A percentile compares a stretch with the other conserved stretches of the same genome.
phyloP scores from a whole-genome alignment of 1,140 invertebrate genomes.

The Luehdorfia chinensis region DNA sequence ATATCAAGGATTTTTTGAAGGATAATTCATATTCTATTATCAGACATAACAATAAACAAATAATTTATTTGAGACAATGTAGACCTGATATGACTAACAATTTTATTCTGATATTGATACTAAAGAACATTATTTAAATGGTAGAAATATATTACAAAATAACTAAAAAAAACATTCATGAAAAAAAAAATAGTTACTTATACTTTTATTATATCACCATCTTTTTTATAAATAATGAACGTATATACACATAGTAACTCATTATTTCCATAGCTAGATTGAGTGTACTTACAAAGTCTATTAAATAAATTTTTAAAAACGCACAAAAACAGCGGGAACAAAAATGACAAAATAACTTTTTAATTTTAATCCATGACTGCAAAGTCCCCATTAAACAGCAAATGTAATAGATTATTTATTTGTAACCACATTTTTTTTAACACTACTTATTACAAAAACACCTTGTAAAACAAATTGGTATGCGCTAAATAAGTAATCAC shows the following conservation, averaged over 20 bases:
- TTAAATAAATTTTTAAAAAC: constrained; percentile 8
- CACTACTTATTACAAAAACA: constrained; percentile 22
- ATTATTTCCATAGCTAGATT: too few species aligned
- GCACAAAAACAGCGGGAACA: constrained; percentile 15
- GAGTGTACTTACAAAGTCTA: too few species aligned
- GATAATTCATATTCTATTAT: background rate
- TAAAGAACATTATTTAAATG: background rate
- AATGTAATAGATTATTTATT: constrained; percentile 9
- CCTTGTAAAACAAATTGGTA: constrained; percentile 19
- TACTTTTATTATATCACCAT: too few species aligned
- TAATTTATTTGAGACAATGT: constrained; percentile 8
- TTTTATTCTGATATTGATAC: background rate
- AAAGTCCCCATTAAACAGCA: background rate
- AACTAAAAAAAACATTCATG: background rate
- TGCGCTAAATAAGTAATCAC: constrained; percentile 17
- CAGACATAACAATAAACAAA: constrained; percentile 15
- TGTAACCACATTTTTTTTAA: constrained; percentile 20
- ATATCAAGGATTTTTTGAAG: too few species aligned
- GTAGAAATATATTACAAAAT: background rate
- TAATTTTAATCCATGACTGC: constrained; percentile 13
- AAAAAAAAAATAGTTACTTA: too few species aligned
- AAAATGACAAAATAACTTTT: constrained; percentile 18
- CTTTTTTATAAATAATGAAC: too few species aligned
- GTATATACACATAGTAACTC: too few species aligned
- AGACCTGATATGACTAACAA: too few species aligned